Conservation (phyloP, 2,113 vertebrate species). For the Vidua chalybeata region DNA sequence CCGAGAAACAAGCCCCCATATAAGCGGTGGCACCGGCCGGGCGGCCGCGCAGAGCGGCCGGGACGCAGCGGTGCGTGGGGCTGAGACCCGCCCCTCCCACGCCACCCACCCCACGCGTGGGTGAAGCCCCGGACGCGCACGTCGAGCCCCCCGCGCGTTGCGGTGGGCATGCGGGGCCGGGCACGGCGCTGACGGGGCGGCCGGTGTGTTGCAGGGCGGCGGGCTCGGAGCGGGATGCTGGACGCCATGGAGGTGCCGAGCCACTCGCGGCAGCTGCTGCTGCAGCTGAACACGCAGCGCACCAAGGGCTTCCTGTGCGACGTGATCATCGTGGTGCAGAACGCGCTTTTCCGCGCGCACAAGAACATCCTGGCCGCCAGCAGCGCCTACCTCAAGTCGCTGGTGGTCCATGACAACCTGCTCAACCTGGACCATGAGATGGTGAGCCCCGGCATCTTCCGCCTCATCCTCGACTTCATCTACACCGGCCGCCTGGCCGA, state of each 20-base stretch:
- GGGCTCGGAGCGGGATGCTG: slow-evolving; percentile 93
- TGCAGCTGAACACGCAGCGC: slow-evolving; percentile 98
- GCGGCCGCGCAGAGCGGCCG: not conserved
- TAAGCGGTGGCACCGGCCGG: slow-evolving; percentile 18
- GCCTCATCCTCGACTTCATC: slow-evolving; percentile 98
- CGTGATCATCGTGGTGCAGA: slow-evolving; percentile 99
- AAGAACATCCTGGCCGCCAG: slow-evolving; percentile 99
- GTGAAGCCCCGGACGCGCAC: not conserved
- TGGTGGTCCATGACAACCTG: slow-evolving; percentile 99
- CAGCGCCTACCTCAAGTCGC: slow-evolving; percentile 98
- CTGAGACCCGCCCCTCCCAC: not conserved
- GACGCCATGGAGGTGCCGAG: slow-evolving; percentile 97
- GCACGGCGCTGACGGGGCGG: not conserved
- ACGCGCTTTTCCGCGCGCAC: slow-evolving; percentile 97
- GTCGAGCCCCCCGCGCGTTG: not conserved
- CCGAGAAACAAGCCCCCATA: slow-evolving; percentile 25
- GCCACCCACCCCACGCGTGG: not conserved
- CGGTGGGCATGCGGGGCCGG: not conserved
- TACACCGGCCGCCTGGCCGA: slow-evolving; percentile 94
- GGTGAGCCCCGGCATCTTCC: slow-evolving; percentile 98
- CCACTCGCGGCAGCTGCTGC: slow-evolving; percentile 97
- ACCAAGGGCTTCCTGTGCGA: slow-evolving; percentile 99
- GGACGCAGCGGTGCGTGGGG: not conserved
- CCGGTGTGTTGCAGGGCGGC: slow-evolving; percentile 77
- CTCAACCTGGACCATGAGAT: slow-evolving; percentile 99